Conservation (phyloP, 2,113 vertebrate genomes). For the Pelobates fuscus region DNA sequence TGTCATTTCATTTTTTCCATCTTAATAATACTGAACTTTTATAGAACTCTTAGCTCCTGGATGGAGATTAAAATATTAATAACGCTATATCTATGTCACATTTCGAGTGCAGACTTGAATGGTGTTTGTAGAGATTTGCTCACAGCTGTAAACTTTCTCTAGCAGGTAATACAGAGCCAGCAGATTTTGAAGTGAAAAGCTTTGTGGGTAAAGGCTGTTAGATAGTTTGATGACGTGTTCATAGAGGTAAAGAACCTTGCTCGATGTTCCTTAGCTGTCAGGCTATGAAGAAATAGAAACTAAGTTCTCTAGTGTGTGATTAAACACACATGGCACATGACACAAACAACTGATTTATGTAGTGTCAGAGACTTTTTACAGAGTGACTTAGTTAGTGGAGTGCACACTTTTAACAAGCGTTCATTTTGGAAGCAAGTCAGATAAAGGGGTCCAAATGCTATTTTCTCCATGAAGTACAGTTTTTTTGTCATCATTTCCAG, state of each 20-base stretch:
- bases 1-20: no score
- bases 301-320: conserved; percentile 5
- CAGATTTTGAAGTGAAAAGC: not conserved
- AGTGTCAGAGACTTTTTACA: conserved; percentile 39
- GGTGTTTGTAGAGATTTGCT: not conserved
- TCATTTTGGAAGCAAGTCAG: conserved; percentile 25
- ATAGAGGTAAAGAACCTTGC: not conserved
- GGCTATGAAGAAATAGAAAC: conserved; percentile 13
- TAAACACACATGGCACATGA: conserved; percentile 21
- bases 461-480: not conserved
- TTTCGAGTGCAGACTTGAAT: no score
- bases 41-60: no score
- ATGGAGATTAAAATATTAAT: no score
- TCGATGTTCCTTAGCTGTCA: conserved; percentile 16
- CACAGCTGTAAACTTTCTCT: conserved; percentile 1
- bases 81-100: no score
- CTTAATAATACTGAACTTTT: no score
- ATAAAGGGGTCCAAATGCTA: conserved; percentile 14
- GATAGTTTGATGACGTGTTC: conserved; percentile 23
- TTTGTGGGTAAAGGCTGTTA: not conserved
- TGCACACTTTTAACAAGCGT: conserved; percentile 20
- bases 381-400: conserved; percentile 40
- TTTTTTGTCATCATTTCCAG: conserved; percentile 24
- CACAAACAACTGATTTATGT: conserved; percentile 34
- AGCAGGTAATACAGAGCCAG: not conserved